Evolutionary conservation across 1,140 invertebrate genomes (phyloP), one percentile per base, ranked within the genome.

Genomic region (Lepidurus apus): DNA sequence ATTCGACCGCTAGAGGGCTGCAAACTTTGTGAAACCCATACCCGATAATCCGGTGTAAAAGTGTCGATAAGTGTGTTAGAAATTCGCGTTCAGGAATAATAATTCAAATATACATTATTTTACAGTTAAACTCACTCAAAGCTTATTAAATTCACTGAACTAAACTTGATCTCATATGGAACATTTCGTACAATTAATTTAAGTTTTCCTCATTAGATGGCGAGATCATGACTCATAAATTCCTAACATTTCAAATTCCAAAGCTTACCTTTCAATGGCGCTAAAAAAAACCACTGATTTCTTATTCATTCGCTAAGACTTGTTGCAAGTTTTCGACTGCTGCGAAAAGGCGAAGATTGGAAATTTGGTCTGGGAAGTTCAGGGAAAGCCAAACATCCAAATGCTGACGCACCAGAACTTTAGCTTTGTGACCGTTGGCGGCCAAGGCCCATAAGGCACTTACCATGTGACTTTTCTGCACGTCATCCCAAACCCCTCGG

Each of bases 31-130:
- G 21, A 65, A 21, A 21, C 53, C 53, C 0, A 17, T 65, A 65
- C 53, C 17, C 13, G 10, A 8, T 47, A 47, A 65, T n/a, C 53
- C 53, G 53, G 53, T 65, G 53, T 0, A 65, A 65, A 65, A 7
- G 17, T n/a, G 53, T 21, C 53, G 21, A 65, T n/a, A 65, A 13
- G 13, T 65, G 53, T 65, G 21, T 34, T 34, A 34, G 34, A 21
- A 65, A 65, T 65, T 7, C 53, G 53, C 17, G 53, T 65, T 65
- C 53, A 65, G 53, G 53, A 65, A 65, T 65, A 65, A 34, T 65
- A 65, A 65, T n/a, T 21, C 53, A 65, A 65, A 65, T 65, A 65
- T 65, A 65, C 53, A 65, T 17, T 65, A 65, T 65, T 65, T 65
- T 65, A 65, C 53, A 65, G 8, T 65, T 65, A 9, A 65, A n/a